Conservation (phyloP, 2,797 vertebrate species). For the Semotilus atromaculatus region DNA sequence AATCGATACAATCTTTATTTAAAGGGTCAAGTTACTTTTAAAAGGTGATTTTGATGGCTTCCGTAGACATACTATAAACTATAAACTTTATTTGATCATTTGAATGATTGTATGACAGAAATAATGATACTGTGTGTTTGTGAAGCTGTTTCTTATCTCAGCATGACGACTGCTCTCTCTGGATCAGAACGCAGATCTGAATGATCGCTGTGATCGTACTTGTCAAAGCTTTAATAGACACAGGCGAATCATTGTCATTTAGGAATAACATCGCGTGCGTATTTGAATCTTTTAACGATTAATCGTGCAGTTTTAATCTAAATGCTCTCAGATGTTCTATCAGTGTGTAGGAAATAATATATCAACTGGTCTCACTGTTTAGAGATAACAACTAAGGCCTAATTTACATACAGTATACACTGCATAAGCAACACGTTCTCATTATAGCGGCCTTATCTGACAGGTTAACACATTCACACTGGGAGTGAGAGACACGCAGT, state of each 20-base stretch:
- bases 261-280: background rate
- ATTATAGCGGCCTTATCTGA: background rate
- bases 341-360: background rate
- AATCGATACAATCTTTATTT: background rate
- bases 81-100: background rate
- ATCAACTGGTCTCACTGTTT: background rate
- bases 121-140: background rate
- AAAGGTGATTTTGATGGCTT: background rate
- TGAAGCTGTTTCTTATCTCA: background rate
- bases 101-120: background rate
- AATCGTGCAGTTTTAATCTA: background rate
- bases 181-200: no score
- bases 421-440: background rate
- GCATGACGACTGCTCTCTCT: background rate
- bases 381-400: background rate
- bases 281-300: background rate
- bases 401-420: background rate
- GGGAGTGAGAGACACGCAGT: background rate
- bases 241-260: background rate
- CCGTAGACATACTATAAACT: background rate
- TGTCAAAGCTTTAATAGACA: background rate
- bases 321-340: background rate
- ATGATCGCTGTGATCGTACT: background rate
- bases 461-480: slow-evolving; percentile 7
- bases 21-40: background rate